A percentile compares a stretch with the other conserved stretches of the same genome.
These are phyloP conservation scores for Sitodiplosis mosellana DNA, from an alignment of 1,140 invertebrate genomes.

Conservation along the genomic window DNA sequence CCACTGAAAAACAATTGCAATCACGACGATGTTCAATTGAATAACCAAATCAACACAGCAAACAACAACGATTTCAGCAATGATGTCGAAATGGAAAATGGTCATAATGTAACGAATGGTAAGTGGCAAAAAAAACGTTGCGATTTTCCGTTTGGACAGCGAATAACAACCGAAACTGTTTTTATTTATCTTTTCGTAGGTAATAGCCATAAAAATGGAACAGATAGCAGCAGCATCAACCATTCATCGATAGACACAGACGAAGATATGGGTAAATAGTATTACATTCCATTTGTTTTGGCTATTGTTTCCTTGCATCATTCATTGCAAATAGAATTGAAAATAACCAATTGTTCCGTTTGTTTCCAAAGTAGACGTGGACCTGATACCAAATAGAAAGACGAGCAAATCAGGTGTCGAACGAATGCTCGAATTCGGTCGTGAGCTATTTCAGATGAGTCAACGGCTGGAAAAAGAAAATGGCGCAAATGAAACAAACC, in stretches of 20 bases:
- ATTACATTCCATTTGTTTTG: background rate
- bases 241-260: conserved; percentile 29
- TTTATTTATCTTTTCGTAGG: conserved; percentile 11
- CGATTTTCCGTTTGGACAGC: conserved; percentile 9
- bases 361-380: conserved; percentile 22
- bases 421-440: conserved; percentile 83
- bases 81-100: conserved; percentile 25
- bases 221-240: conserved; percentile 14
- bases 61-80: conserved; percentile 8
- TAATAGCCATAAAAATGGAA: conserved; percentile 50
- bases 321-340: too few species aligned
- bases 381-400: conserved; percentile 32
- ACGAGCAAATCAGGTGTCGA: conserved; percentile 69
- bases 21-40: conserved; percentile 1
- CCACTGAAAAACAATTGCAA: background rate
- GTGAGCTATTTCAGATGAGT: conserved; percentile 81
- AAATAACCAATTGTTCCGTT: background rate
- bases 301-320: background rate
- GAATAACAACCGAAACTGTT: background rate
- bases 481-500: conserved; percentile 69
- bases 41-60: background rate
- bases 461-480: conserved; percentile 64
- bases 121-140: too few species aligned
- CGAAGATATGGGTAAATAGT: conserved; percentile 40
- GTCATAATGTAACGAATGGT: conserved; percentile 18